phyloP scores from a whole-genome alignment of 2,113 vertebrate species.

The Ovibos moschatus region DNA sequence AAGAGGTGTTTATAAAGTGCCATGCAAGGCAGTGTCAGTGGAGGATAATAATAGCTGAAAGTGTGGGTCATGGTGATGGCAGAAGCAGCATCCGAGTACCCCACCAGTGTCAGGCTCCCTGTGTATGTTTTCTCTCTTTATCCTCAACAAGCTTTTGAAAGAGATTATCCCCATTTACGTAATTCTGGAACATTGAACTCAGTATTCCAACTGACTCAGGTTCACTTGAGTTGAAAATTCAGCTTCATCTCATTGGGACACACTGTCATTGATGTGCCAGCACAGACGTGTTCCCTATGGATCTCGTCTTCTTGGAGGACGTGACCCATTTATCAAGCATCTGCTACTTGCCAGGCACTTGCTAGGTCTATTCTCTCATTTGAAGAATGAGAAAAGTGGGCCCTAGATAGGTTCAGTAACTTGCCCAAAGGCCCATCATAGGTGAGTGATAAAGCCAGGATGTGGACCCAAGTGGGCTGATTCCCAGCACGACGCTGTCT shows the following conservation, averaged over 20 bases:
- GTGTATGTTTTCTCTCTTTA: neutral
- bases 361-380: neutral
- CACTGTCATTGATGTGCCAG: too few species aligned
- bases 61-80: neutral
- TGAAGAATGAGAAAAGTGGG: neutral
- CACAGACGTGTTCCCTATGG: neutral
- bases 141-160: neutral
- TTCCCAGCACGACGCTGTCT: rapidly evolving
- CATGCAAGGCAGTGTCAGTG: neutral
- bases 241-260: neutral
- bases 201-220: neutral
- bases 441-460: neutral
- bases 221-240: neutral
- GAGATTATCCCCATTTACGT: neutral
- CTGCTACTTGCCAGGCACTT: neutral
- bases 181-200: neutral
- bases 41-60: neutral
- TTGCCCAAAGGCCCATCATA: neutral
- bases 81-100: neutral
- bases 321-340: neutral
- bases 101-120: neutral
- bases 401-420: neutral
- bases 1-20: neutral
- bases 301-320: neutral
- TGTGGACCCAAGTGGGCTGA: neutral